Evolutionary conservation across 2,113 vertebrate genomes (phyloP).

Genomic region (Amphilophus citrinellus): DNA sequence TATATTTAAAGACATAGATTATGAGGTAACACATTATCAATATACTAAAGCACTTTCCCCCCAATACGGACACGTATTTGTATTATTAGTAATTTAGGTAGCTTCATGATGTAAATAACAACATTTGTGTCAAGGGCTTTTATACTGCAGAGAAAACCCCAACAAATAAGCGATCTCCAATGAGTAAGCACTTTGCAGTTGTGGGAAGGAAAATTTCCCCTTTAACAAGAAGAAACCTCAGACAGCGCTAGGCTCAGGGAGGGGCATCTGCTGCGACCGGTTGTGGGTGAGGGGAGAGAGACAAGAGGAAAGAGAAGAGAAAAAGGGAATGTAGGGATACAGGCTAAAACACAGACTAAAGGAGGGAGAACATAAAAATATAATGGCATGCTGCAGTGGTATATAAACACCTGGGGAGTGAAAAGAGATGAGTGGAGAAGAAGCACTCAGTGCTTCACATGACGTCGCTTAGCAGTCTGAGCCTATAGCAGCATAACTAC

Average conservation of each 20-base stretch:
- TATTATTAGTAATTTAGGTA: not conserved
- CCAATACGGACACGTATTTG: not conserved
- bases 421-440: not conserved
- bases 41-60: not conserved
- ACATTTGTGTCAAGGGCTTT: not conserved
- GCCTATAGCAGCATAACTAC: not conserved
- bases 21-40: not conserved
- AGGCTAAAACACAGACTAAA: not conserved
- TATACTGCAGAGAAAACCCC: not conserved
- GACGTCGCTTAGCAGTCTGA: not conserved
- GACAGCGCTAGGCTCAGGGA: not conserved
- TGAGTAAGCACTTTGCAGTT: not conserved
- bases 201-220: not conserved
- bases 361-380: not conserved
- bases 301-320: not conserved
- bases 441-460: not conserved
- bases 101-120: not conserved
- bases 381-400: not conserved
- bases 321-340: not conserved
- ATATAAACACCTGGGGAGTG: not conserved
- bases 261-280: not conserved
- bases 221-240: not conserved
- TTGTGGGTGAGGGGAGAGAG: not conserved
- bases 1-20: not conserved
- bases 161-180: not conserved